Conservation (phyloP, 1,140 invertebrate species). For the Scaptomyza hsui region DNA sequence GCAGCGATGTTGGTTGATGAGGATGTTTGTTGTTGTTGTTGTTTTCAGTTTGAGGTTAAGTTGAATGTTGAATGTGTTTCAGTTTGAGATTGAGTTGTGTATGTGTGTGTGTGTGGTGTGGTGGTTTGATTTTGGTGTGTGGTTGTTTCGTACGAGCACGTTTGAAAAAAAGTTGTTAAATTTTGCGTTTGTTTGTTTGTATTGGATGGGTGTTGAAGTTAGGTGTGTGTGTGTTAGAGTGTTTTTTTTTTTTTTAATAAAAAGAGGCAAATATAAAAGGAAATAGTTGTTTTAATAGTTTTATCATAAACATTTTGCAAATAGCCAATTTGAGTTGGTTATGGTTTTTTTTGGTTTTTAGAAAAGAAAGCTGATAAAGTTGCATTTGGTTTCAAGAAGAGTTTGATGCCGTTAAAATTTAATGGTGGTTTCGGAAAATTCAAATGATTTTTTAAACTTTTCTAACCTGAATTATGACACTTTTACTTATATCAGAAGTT, state of each 20-base stretch:
- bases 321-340: constrained; percentile 59
- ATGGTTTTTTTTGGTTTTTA: neutral
- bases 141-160: constrained; percentile 55
- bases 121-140: constrained; percentile 63
- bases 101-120: constrained; percentile 15
- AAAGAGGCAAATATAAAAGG: constrained; percentile 79
- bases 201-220: constrained; percentile 3
- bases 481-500: too few relatives aligned
- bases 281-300: constrained; percentile 83
- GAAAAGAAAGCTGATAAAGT: constrained; percentile 24
- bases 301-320: constrained; percentile 73
- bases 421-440: constrained; percentile 3
- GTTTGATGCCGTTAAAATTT: constrained; percentile 1
- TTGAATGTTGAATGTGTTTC: constrained; percentile 32
- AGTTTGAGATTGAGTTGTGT: constrained; percentile 48
- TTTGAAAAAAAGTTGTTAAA: constrained; percentile 77
- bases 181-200: constrained; percentile 55
- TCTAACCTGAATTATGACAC: too few relatives aligned
- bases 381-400: constrained; percentile 12
- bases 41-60: constrained; percentile 38
- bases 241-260: constrained; percentile 61
- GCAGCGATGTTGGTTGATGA: constrained; percentile 66
- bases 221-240: constrained; percentile 18
- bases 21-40: constrained; percentile 26
- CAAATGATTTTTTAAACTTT: too few relatives aligned